phyloP scores from a whole-genome alignment of 2,888 invertebrate species.

The Drosophila histrio region DNA sequence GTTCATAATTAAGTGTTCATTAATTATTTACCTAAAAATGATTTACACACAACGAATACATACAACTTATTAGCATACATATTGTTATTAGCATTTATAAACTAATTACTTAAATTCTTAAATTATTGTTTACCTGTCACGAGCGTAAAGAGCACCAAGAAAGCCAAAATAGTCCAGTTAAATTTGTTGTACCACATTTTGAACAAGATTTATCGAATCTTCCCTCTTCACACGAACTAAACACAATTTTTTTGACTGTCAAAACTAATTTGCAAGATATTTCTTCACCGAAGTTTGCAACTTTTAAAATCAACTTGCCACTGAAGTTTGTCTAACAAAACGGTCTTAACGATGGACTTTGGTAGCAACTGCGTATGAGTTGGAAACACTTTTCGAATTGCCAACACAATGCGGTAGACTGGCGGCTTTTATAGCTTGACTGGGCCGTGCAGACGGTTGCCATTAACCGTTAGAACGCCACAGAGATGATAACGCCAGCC shows the following conservation, averaged over 20 bases:
- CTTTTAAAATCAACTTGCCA: constrained; percentile 25
- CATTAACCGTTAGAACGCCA: constrained; percentile 29
- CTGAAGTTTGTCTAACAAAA: constrained; percentile 40
- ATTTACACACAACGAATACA: not conserved
- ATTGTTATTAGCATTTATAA: not conserved
- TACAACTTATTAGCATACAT: not conserved
- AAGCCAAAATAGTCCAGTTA: constrained; percentile 59
- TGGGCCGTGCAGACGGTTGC: too few species aligned
- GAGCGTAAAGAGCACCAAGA: constrained; percentile 61
- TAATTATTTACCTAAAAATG: not conserved
- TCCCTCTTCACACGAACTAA: not conserved
- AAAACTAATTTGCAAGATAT: constrained; percentile 14
- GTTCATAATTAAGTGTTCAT: not conserved
- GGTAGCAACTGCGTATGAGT: constrained; percentile 25
- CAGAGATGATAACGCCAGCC: constrained; percentile 61
- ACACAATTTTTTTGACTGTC: constrained; percentile 23
- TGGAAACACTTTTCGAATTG: constrained; percentile 67
- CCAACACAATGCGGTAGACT: constrained; percentile 67
- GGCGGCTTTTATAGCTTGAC: constrained; percentile 78
- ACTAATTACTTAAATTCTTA: not conserved
- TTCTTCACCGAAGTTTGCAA: constrained; percentile 13
- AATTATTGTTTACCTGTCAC: constrained; percentile 64
- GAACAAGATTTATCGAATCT: not conserved
- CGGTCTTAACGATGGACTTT: not conserved
- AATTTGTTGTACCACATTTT: constrained; percentile 67